Percentiles rank a stretch among this genome's conserved stretches.
phyloP scores from a whole-genome alignment of 1,140 invertebrate genomes.

The Orius insidiosus region DNA sequence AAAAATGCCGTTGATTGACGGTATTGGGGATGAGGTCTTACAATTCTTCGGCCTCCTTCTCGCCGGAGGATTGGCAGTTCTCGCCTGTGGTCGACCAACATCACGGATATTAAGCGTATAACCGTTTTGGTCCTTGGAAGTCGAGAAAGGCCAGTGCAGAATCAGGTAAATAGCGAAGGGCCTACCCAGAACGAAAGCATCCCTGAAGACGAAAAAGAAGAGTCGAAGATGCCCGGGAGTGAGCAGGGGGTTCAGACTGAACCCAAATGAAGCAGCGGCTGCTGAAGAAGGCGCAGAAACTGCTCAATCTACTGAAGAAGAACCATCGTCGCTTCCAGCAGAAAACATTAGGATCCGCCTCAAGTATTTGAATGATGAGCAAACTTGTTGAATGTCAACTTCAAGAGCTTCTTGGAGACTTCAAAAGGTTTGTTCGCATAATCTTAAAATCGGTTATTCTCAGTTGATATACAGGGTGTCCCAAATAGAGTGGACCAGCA shows the following conservation, averaged over 20 bases:
- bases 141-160: conserved; percentile 18
- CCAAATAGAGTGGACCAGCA: too few relatives aligned
- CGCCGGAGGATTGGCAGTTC: conserved; percentile 36
- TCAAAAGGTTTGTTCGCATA: conserved; percentile 73
- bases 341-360: conserved; percentile 53
- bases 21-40: conserved; percentile 65
- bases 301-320: conserved; percentile 16
- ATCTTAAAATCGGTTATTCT: too few relatives aligned
- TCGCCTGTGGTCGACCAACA: conserved; percentile 55
- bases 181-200: neutral
- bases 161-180: neutral
- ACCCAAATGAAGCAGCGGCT: conserved; percentile 11
- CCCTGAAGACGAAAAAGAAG: conserved; percentile 11
- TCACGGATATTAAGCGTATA: conserved; percentile 28
- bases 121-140: conserved; percentile 32
- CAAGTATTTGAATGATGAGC: conserved; percentile 74
- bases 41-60: conserved; percentile 46
- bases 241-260: neutral
- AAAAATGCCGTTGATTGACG: conserved; percentile 54
- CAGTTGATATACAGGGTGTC: too few relatives aligned
- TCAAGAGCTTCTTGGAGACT: conserved; percentile 60
- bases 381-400: conserved; percentile 58
- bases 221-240: neutral
- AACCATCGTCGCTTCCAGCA: too few relatives aligned
- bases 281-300: conserved; percentile 21